Percentiles rank a stretch among this genome's conserved stretches.
Conservation (phyloP, 2,797 vertebrate genomes). For the Mormyrus hasselquistii region DNA sequence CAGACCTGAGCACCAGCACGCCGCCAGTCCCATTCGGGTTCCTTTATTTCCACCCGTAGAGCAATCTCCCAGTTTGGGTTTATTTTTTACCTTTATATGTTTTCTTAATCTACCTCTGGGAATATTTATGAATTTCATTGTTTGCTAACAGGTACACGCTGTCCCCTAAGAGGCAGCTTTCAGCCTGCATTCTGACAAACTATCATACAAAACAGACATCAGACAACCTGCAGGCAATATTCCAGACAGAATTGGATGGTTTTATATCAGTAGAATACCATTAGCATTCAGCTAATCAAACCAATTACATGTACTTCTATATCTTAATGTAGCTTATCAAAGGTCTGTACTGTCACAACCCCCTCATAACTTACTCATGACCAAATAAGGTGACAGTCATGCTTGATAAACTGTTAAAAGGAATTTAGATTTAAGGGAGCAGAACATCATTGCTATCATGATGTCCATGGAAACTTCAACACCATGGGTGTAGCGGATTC, state of each 20-base stretch:
- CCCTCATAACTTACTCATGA: background rate
- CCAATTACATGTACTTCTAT: background rate
- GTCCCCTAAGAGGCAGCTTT: background rate
- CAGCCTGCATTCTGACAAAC: background rate
- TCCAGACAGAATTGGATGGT: background rate
- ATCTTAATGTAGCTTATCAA: background rate
- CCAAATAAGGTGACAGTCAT: background rate
- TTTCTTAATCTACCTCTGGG: background rate
- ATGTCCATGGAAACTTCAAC: background rate
- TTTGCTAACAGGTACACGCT: background rate
- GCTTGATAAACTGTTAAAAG: background rate
- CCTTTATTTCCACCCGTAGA: background rate
- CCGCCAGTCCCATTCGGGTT: background rate
- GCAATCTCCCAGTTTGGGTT: background rate
- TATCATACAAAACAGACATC: background rate
- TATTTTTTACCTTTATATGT: background rate
- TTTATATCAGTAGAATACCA: background rate
- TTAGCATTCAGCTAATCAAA: background rate
- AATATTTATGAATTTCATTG: background rate
- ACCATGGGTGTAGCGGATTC: background rate
- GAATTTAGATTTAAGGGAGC: background rate
- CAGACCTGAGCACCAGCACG: background rate
- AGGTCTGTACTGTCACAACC: background rate
- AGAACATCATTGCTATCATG: background rate
- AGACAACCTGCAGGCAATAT: constrained; percentile 3